Conservation (phyloP, 2,797 vertebrate genomes). For the Poeciliopsis paucimaculata region DNA sequence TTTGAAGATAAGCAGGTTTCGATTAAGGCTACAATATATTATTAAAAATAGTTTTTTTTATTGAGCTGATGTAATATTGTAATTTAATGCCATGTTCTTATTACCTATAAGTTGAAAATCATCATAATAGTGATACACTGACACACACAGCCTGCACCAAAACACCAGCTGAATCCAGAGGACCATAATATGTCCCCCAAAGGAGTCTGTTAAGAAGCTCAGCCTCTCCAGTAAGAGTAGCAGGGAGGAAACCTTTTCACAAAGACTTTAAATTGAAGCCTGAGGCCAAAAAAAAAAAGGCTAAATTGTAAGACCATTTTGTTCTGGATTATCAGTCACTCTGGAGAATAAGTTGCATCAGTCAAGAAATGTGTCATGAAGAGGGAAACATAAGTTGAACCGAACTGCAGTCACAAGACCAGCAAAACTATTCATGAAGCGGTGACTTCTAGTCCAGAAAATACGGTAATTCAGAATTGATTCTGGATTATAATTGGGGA, state of each 20-base stretch:
- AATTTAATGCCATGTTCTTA: too few species aligned
- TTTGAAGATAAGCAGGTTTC: too few species aligned
- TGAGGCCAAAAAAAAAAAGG: neutral
- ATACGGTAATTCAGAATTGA: neutral
- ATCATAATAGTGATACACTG: neutral
- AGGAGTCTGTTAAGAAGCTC: neutral
- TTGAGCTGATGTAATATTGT: too few species aligned
- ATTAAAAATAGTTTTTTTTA: too few species aligned
- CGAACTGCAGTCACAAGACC: too few species aligned
- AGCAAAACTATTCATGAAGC: too few species aligned
- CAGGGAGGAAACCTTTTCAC: constrained; percentile 14
- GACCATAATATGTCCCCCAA: constrained; percentile 10
- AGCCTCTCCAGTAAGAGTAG: neutral
- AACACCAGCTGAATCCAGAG: constrained; percentile 15
- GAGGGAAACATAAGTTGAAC: too few species aligned
- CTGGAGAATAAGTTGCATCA: too few species aligned
- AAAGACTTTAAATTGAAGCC: constrained; percentile 9
- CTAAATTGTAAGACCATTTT: neutral
- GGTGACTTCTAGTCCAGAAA: too few species aligned
- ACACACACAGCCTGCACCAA: constrained; percentile 7
- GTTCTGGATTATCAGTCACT: too few species aligned
- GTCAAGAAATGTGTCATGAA: too few species aligned
- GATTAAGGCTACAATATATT: too few species aligned
- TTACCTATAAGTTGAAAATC: neutral
- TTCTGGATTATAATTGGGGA: neutral